Base-by-base conservation (phyloP, 2,888 invertebrate genomes). In the Drosophila koepferae region DNA sequence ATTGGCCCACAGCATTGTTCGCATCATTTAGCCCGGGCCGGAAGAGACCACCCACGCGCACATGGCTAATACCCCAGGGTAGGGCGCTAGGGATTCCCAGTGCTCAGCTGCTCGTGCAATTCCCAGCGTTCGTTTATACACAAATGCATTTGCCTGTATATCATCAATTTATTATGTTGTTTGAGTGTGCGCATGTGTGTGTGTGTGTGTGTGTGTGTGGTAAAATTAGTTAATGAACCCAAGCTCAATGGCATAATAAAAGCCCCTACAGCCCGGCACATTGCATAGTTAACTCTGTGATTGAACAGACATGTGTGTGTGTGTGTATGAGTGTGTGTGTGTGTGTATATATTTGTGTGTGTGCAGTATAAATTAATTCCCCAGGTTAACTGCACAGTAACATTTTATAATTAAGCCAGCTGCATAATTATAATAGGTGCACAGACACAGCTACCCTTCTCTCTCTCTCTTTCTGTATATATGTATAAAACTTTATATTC, bases 381-480 rank as follows among this genome's bases (percentile, higher is more conserved):
- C 87, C 83, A 81, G 83, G 86, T 89, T 83, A 89, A 87, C 80
- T 83, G 77, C 86, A 74, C 74, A 74, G 78, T 82, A 83, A 87
- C 83, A 83, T 86, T 87, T 87, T 89, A 89, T 87, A 89, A 86
- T 89, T 89, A 87, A 89, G 86, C 87, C 89, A 86, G 89, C 82
- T 87, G 89, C 86, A 86, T 89, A 89, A 90, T 90, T 89, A 90
- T 87, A 81, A 73, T 77, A 68, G 70, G 67, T 79, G 73, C 68
- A 66, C 69, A 46, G 14, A 46, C 14, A 23, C 23, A 16, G 53
- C 51, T 20, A 31, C 4, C 48, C 14, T 16, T 8, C 23, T 48
- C 28, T 2, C 31, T 7, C 31, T 18, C 49, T 12, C 31, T 2
- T 10, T 16, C 16, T n/a, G 9, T 34, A 7, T 8, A 28, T 23